phyloP scores from a whole-genome alignment of 2,113 vertebrate species.

The Genyomyrus donnyi region DNA sequence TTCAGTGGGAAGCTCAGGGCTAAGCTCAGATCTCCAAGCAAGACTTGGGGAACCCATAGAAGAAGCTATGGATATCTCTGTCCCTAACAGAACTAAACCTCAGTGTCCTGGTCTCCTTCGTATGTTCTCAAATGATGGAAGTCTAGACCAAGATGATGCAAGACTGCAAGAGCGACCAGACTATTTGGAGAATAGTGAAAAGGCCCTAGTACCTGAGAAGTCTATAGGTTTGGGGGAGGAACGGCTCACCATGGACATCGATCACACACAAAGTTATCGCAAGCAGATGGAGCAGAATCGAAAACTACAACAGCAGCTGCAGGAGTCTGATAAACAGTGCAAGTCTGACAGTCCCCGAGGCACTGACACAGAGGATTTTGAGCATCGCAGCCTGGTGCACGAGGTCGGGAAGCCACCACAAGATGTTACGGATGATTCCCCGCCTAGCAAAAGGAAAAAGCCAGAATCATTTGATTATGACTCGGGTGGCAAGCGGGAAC shows the following conservation, averaged over 20 bases:
- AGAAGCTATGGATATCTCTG: conserved; percentile 64
- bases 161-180: conserved; percentile 58
- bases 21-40: conserved; percentile 52
- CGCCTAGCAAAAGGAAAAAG: conserved; percentile 88
- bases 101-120: conserved; percentile 49
- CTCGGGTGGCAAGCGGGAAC: conserved; percentile 74
- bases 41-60: conserved; percentile 65
- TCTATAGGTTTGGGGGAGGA: conserved; percentile 68
- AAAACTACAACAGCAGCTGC: conserved; percentile 80
- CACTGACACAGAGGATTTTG: conserved; percentile 81
- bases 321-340: conserved; percentile 83
- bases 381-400: conserved; percentile 88
- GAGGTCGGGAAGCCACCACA: conserved; percentile 96
- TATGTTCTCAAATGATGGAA: conserved; percentile 65
- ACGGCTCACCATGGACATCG: conserved; percentile 82
- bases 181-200: conserved; percentile 53
- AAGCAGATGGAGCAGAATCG: conserved; percentile 98
- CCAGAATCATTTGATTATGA: conserved; percentile 80
- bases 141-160: conserved; percentile 63
- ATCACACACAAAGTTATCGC: conserved; percentile 93
- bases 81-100: conserved; percentile 54
- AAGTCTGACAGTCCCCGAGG: conserved; percentile 79
- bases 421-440: conserved; percentile 91
- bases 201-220: conserved; percentile 64
- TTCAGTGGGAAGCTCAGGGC: conserved; percentile 48